Percentiles rank a stretch among this genome's conserved stretches.
These are phyloP conservation scores for Metacarcinus magister DNA, from an alignment of 2,888 invertebrate genomes.

Conservation along the genomic window DNA sequence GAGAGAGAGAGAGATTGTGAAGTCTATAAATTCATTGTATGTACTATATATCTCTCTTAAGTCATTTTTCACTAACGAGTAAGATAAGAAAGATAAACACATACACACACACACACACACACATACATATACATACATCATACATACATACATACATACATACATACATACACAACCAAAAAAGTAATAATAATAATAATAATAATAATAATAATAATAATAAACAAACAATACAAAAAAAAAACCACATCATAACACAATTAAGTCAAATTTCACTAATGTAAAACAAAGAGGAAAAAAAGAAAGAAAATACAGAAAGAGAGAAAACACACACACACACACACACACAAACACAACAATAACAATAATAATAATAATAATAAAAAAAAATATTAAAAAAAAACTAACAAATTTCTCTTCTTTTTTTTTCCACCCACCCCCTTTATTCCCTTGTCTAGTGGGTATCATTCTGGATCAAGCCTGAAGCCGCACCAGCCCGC, in stretches of 20 bases:
- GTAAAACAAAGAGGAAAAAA: background rate
- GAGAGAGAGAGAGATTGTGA: too few relatives aligned
- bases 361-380: constrained; percentile 3
- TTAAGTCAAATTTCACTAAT: too few relatives aligned
- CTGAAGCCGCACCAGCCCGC: constrained; percentile 96
- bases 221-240: too few relatives aligned
- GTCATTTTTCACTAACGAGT: too few relatives aligned
- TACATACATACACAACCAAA: constrained; percentile 69
- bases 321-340: constrained; percentile 43
- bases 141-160: constrained; percentile 58
- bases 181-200: too few relatives aligned
- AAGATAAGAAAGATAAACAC: too few relatives aligned
- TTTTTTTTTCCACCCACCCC: background rate
- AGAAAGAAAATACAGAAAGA: background rate
- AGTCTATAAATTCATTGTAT: too few relatives aligned
- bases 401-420: background rate
- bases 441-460: constrained; percentile 87
- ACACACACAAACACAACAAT: background rate
- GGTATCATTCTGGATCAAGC: constrained; percentile 98
- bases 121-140: too few relatives aligned
- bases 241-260: too few relatives aligned
- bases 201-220: background rate
- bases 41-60: background rate
- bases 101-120: too few relatives aligned
- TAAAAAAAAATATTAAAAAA: background rate